Evolutionary conservation across 2,113 vertebrate genomes (phyloP).

Genomic region (Triplophysa tibetana): DNA sequence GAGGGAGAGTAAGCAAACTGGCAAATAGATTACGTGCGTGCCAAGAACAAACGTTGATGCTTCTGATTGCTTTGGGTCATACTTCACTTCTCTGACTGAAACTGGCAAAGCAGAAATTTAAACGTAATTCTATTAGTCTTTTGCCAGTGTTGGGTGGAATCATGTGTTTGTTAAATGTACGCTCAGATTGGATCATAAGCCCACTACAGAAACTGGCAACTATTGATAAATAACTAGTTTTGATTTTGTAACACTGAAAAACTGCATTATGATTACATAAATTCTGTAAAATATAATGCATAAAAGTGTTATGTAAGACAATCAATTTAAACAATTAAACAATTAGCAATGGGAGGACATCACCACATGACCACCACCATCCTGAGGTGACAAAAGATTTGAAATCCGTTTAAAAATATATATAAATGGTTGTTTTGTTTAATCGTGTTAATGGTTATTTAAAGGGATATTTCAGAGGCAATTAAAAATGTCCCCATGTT

Average conservation of each 20-base stretch:
- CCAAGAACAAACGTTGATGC: slow-evolving; percentile 30
- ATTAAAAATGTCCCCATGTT: no score
- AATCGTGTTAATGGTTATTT: no score
- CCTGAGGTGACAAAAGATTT: no score
- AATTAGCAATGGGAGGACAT: no score
- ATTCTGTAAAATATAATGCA: no score
- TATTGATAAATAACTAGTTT: background rate
- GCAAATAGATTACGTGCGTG: slow-evolving; percentile 17
- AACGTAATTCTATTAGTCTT: background rate
- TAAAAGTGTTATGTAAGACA: no score
- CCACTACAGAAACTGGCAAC: background rate
- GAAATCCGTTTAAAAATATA: no score
- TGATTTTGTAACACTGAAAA: background rate
- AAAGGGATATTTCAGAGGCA: no score
- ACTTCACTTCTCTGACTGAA: background rate
- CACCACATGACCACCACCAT: no score
- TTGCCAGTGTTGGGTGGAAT: background rate
- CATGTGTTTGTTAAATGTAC: background rate
- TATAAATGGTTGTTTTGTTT: no score
- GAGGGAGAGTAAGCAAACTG: slow-evolving; percentile 29
- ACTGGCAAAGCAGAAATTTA: background rate
- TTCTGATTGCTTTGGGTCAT: slow-evolving; percentile 24
- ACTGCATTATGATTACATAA: no score
- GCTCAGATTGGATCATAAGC: background rate
- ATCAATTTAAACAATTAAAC: no score